Evolutionary conservation across 2,888 invertebrate genomes (phyloP).

Genomic region (Drosophila histrio): DNA sequence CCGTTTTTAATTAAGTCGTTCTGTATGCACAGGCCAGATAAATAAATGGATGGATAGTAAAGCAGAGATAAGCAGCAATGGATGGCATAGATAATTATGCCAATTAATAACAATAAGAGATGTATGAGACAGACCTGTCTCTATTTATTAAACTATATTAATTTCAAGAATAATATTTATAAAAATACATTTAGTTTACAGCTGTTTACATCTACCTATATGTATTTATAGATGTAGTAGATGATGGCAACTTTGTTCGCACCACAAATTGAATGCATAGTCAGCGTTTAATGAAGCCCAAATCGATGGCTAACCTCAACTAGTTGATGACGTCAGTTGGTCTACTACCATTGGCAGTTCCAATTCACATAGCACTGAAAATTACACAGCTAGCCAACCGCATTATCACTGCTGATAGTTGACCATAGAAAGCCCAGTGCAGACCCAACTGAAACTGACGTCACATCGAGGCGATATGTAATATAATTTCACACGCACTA

Average conservation of each 20-base stretch:
- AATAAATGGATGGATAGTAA: slow-evolving; percentile 22
- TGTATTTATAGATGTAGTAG: background rate
- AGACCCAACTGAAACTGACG: background rate
- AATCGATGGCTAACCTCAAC: slow-evolving; percentile 19
- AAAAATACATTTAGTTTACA: background rate
- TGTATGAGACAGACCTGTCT: background rate
- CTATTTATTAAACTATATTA: background rate
- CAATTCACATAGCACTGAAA: background rate
- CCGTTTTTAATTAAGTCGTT: slow-evolving; percentile 67
- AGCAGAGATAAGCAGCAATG: slow-evolving; percentile 13
- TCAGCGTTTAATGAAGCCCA: slow-evolving; percentile 2
- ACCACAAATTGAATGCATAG: slow-evolving; percentile 4
- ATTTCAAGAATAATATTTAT: background rate
- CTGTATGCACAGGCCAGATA: slow-evolving; percentile 22
- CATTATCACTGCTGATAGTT: slow-evolving; percentile 17
- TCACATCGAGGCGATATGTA: slow-evolving; percentile 34
- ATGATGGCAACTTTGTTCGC: background rate
- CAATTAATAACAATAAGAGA: slow-evolving; percentile 11
- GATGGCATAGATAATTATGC: slow-evolving; percentile 26
- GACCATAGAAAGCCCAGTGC: background rate
- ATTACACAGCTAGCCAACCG: background rate
- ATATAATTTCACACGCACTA: slow-evolving; percentile 73
- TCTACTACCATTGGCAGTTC: background rate
- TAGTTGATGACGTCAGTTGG: slow-evolving; percentile 4
- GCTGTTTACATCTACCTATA: background rate